phyloP scores from a whole-genome alignment of 2,888 invertebrate species.

The Acleris laterana region DNA sequence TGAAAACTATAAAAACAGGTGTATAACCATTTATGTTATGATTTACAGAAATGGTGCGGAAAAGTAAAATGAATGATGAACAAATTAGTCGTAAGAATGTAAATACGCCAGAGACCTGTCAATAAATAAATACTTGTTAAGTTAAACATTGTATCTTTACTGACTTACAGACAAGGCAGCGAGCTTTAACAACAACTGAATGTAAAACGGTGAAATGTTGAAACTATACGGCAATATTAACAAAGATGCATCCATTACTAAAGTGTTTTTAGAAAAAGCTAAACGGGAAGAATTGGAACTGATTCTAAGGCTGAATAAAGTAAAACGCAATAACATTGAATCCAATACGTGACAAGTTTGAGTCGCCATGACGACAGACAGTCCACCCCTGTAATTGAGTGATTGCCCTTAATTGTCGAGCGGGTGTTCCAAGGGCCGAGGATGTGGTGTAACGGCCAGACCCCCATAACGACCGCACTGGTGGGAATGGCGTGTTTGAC shows the following conservation, averaged over 20 bases:
- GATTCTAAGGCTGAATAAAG: too few relatives aligned
- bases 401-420: conserved; percentile 67
- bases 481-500: conserved; percentile 28
- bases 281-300: too few relatives aligned
- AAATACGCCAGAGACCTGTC: too few relatives aligned
- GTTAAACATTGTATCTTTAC: too few relatives aligned
- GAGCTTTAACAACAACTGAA: too few relatives aligned
- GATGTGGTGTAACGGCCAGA: conserved; percentile 63
- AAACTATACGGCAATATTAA: too few relatives aligned
- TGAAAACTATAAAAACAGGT: conserved; percentile 13
- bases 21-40: conserved; percentile 13
- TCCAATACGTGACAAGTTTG: not conserved
- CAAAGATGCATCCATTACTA: too few relatives aligned
- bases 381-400: conserved; percentile 65
- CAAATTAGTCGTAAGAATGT: not conserved
- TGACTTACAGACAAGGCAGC: too few relatives aligned
- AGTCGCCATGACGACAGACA: conserved; percentile 37
- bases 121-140: too few relatives aligned
- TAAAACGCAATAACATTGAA: too few relatives aligned
- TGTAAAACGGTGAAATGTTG: too few relatives aligned
- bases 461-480: conserved; percentile 32
- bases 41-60: conserved; percentile 17
- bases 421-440: conserved; percentile 57
- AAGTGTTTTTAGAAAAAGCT: too few relatives aligned
- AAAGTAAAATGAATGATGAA: not conserved